Percentiles rank a stretch among this genome's conserved stretches.
phyloP scores from a whole-genome alignment of 2,888 invertebrate genomes.

The Pristionchus fissidentatus region DNA sequence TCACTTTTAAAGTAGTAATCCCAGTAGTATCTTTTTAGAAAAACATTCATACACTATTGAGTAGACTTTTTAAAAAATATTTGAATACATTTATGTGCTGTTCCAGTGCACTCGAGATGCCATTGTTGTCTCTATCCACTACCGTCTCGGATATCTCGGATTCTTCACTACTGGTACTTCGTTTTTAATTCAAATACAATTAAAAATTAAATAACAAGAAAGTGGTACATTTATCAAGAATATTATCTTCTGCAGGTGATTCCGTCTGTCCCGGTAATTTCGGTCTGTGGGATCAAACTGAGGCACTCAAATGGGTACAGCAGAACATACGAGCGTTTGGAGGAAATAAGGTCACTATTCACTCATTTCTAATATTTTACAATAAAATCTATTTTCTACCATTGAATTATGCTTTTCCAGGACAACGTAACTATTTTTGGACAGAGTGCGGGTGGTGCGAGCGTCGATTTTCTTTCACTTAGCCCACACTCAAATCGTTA shows the following conservation, averaged over 20 bases:
- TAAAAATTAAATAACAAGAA: too few relatives aligned
- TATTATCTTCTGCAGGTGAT: constrained; percentile 47
- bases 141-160: constrained; percentile 62
- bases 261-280: constrained; percentile 59
- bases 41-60: too few relatives aligned
- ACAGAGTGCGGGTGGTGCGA: constrained; percentile 43
- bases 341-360: constrained; percentile 8
- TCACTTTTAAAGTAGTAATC: too few relatives aligned
- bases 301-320: constrained; percentile 61
- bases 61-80: neutral
- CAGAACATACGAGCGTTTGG: constrained; percentile 29
- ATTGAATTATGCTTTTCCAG: neutral
- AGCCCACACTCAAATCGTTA: constrained; percentile 53
- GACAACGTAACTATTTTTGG: constrained; percentile 32
- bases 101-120: constrained; percentile 57
- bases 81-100: neutral
- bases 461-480: constrained; percentile 19
- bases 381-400: neutral
- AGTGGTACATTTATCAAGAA: too few relatives aligned
- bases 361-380: neutral
- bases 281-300: constrained; percentile 61
- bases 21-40: too few relatives aligned
- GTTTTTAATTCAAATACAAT: neutral
- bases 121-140: constrained; percentile 64
- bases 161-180: constrained; percentile 59